Base-by-base conservation (phyloP, 2,888 invertebrate genomes). In the Cosmia pyralina region DNA sequence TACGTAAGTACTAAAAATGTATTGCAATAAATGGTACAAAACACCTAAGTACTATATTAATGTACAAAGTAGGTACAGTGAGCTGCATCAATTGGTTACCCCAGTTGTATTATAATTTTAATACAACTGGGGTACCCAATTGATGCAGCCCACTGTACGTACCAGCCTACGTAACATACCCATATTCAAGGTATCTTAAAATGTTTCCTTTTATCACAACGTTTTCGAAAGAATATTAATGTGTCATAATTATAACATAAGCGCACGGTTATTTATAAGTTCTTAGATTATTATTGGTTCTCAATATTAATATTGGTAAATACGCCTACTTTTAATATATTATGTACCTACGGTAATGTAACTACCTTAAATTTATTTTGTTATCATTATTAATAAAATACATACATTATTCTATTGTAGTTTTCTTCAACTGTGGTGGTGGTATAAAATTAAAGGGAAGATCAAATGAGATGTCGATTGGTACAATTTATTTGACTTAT, bases 401-500 rank as follows among this genome's bases (percentile, higher is more conserved):
- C 80, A 87, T 73, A 74, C 78, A 79, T 74, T 69, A 64, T 64
- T 57, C 65, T 22, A 64, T 64, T 41, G 53, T 59, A 38, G 63
- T 76, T 83, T 81, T 59, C 55, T 72, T 81, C 5, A 44, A 48
- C 17, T 22, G 6, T 57, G n/a, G 15, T 60, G n/a, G 34, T 60
- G 19, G 52, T 59, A 38, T 58, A 69, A 53, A 66, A 69, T 69
- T 22, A 63, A 73, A 73, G 55, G 44, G n/a, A 79, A 83, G 78
- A 83, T 76, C 64, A 86, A 85, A 84, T 79, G 75, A 82, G 79
- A 81, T 85, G 81, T 90, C 85, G 85, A 88, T 91, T 91, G 89
- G 90, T 94, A 93, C 92, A 91, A 88, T 94, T 94, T 94, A 94
- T 93, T 94, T 92, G 91, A 91, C 94, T 94, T 94, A 94, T 85